Percentiles rank a stretch among this genome's conserved stretches.
phyloP scores from a whole-genome alignment of 1,140 invertebrate genomes.

The Dinoponera quadriceps region DNA sequence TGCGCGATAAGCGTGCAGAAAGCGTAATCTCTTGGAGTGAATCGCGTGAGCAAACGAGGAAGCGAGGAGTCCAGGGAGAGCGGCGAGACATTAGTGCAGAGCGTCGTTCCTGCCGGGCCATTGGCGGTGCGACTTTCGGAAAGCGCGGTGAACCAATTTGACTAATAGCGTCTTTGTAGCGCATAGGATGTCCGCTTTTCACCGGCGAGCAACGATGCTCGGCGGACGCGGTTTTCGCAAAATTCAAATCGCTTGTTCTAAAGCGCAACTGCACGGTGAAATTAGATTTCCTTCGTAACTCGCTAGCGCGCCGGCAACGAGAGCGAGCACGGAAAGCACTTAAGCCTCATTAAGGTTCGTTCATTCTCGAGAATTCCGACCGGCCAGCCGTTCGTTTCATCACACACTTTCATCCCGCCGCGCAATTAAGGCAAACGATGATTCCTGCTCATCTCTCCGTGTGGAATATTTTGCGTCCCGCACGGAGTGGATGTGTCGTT shows the following conservation, averaged over 20 bases:
- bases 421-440: conserved; percentile 34
- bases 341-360: conserved; percentile 25
- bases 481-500: too few relatives aligned
- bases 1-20: background rate
- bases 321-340: conserved; percentile 24
- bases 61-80: background rate
- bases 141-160: background rate
- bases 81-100: background rate
- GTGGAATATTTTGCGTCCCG: background rate
- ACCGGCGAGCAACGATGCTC: background rate
- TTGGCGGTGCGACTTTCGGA: background rate
- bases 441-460: background rate
- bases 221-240: background rate
- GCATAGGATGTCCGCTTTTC: background rate
- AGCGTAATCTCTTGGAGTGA: background rate
- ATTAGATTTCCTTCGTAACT: conserved; percentile 27
- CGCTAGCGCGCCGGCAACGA: background rate
- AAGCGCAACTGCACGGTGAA: background rate
- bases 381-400: conserved; percentile 5
- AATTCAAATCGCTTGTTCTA: conserved; percentile 2
- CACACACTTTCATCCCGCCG: conserved; percentile 17
- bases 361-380: conserved; percentile 29
- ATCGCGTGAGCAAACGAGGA: background rate
- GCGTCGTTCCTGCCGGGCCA: background rate
- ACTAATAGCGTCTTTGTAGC: background rate